Evolutionary conservation across 2,113 vertebrate genomes (phyloP).

Genomic region (Psilopsiagon aymara): DNA sequence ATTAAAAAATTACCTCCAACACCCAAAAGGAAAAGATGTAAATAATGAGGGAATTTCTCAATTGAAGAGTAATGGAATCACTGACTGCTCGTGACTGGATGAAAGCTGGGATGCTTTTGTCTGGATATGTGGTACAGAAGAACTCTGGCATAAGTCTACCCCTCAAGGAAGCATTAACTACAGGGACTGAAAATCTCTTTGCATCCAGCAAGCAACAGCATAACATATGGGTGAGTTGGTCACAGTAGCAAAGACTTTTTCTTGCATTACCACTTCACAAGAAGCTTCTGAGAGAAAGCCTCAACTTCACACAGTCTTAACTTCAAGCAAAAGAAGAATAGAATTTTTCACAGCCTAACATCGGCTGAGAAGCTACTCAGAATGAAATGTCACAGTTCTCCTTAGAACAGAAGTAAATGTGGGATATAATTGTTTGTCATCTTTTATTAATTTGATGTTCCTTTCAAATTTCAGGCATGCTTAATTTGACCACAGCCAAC

Average conservation of each 20-base stretch:
- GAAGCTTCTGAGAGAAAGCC: constrained; percentile 16
- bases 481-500: constrained; percentile 31
- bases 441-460: constrained; percentile 10
- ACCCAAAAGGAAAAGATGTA: background rate
- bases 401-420: background rate
- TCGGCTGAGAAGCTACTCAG: background rate
- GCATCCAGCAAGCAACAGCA: background rate
- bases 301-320: constrained; percentile 25
- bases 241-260: constrained; percentile 18
- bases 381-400: constrained; percentile 27
- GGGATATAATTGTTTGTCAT: constrained; percentile 33
- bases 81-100: background rate
- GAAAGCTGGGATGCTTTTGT: background rate
- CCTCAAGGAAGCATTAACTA: background rate
- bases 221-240: constrained; percentile 26
- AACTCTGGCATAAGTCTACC: background rate
- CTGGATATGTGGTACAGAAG: background rate
- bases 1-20: background rate
- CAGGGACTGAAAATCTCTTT: background rate
- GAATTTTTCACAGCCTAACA: background rate
- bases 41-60: background rate
- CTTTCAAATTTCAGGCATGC: background rate
- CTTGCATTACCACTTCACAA: constrained; percentile 45
- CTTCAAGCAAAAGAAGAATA: constrained; percentile 24
- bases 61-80: background rate